These are phyloP conservation scores for Drosophila hawaiiensis DNA, from an alignment of 2,888 invertebrate species.

Conservation along the genomic window DNA sequence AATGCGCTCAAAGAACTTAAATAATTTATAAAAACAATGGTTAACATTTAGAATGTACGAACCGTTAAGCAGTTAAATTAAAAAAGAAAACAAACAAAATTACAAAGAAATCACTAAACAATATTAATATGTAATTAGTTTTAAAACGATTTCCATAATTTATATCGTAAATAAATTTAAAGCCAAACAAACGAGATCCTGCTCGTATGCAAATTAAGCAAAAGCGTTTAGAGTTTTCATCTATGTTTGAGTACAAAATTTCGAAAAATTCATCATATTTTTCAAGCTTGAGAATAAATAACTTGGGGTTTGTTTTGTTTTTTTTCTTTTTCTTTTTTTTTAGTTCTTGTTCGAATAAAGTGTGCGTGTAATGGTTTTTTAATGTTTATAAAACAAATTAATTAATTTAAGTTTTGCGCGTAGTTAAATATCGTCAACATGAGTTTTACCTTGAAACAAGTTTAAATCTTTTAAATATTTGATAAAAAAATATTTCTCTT, in stretches of 20 bases:
- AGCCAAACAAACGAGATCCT: slow-evolving; percentile 84
- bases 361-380: slow-evolving; percentile 38
- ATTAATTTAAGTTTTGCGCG: slow-evolving; percentile 79
- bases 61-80: slow-evolving; percentile 52
- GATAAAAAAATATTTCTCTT: slow-evolving; percentile 69
- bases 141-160: slow-evolving; percentile 56
- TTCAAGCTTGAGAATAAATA: slow-evolving; percentile 66
- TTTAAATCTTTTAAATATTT: slow-evolving; percentile 62
- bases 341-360: slow-evolving; percentile 56
- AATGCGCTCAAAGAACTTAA: slow-evolving; percentile 72
- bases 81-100: slow-evolving; percentile 41
- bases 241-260: slow-evolving; percentile 56
- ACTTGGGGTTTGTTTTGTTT: slow-evolving; percentile 51
- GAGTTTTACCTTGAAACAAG: slow-evolving; percentile 62
- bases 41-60: slow-evolving; percentile 73
- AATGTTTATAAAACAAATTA: slow-evolving; percentile 63
- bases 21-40: slow-evolving; percentile 72
- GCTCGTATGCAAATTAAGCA: slow-evolving; percentile 80
- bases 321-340: slow-evolving; percentile 24
- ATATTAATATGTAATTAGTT: slow-evolving; percentile 57
- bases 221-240: slow-evolving; percentile 48
- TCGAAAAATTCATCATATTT: slow-evolving; percentile 56
- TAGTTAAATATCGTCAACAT: slow-evolving; percentile 53
- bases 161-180: slow-evolving; percentile 74
- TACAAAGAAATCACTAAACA: slow-evolving; percentile 41